Percentiles rank a stretch among this genome's conserved stretches.
Evolutionary conservation across 2,113 vertebrate genomes (phyloP).

Genomic region (Meriones unguiculatus): DNA sequence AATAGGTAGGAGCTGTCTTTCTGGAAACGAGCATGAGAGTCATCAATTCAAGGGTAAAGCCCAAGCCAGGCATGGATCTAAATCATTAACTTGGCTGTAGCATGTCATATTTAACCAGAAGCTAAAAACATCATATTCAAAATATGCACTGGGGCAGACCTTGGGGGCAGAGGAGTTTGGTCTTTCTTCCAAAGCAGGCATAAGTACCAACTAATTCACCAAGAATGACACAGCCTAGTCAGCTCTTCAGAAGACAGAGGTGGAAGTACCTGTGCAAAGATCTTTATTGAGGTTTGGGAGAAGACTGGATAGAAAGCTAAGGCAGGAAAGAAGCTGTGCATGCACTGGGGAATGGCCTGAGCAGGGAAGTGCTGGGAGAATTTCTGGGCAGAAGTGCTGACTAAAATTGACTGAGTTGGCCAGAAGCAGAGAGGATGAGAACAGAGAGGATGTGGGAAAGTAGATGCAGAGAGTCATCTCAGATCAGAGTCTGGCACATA

Average conservation of each 20-base stretch:
- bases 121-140: not conserved
- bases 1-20: slow-evolving; percentile 24
- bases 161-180: not conserved
- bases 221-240: not conserved
- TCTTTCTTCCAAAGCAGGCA: not conserved
- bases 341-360: rapidly evolving
- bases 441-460: not conserved
- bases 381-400: not conserved
- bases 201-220: not conserved
- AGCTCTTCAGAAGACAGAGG: not conserved
- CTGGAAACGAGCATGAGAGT: slow-evolving; percentile 20
- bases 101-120: slow-evolving; percentile 4
- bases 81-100: not conserved
- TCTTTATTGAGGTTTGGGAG: not conserved
- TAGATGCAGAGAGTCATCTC: not conserved
- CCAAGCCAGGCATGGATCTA: not conserved
- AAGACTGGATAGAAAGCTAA: not conserved
- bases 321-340: not conserved
- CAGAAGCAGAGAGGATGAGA: not conserved
- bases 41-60: not conserved
- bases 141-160: not conserved
- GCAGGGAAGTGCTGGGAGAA: not conserved
- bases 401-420: not conserved
- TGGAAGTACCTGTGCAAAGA: not conserved
- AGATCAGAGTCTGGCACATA: not conserved